Evolutionary conservation across 2,113 vertebrate species (phyloP), one percentile per base, ranked within the genome.

Genomic region (Hyaena hyaena): DNA sequence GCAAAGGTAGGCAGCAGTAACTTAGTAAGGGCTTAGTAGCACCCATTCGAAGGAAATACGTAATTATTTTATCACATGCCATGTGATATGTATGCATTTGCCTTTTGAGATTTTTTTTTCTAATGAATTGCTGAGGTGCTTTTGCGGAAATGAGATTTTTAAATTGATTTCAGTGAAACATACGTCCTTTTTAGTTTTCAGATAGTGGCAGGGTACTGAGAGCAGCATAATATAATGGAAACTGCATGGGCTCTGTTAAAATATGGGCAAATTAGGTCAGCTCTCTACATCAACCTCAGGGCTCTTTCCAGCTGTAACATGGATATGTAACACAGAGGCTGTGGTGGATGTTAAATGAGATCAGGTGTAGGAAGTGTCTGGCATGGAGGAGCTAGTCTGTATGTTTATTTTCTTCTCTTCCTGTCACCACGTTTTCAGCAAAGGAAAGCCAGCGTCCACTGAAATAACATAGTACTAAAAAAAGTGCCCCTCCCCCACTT

Each of bases 341-440:
- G 1, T 31, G 17, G 23, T 39, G 19, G 15, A 8, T 83, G 23
- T 89, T 45, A 63, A 66, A 5, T 45, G 74, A 73, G 58, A n/a
- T 9, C 10, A 39, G 16, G 33, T 48, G 0, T 45, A 48, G 61
- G 50, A 33, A 84, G 61, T 26, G 2, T 26, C 24, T 33, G 48
- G 31, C 55, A 16, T 11, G 26, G 11, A 17, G 33, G 43, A 82
- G 33, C n/a, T 26, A 16, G 26, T 82, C 50, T 21, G 10, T 69
- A 7, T 88, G 39, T 96, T 90, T 53, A 26, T 85, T 97, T 93
- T 66, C 45, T 74, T 74, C 65, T 80, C 33, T 76, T 69, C 48
- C 31, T 10, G 7, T 76, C 45, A 7, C 5, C 10, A 53, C 31
- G 23, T 66, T 76, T 95, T 95, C 45, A 71, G 0, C 35, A 71